phyloP scores from a whole-genome alignment of 2,888 invertebrate genomes.

The Incurvaria masculella region DNA sequence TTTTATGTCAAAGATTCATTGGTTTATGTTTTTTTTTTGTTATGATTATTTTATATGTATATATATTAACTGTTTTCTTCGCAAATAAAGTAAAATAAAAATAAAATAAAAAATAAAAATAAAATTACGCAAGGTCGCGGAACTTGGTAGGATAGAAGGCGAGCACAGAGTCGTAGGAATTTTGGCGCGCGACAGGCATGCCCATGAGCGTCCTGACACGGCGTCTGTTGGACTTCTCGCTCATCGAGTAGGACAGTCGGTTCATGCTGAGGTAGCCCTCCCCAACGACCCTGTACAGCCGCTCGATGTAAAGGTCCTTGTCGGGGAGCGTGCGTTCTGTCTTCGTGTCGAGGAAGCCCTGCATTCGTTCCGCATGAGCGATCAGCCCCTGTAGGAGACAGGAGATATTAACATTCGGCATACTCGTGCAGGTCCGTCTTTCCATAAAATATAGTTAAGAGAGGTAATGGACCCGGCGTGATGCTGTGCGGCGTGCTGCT shows the following conservation, averaged over 20 bases:
- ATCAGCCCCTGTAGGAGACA: conserved; percentile 36
- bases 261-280: conserved; percentile 42
- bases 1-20: no score
- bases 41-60: no score
- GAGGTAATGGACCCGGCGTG: no score
- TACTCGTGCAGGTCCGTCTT: no score
- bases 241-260: conserved; percentile 41
- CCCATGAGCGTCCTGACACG: conserved; percentile 49
- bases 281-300: conserved; percentile 41
- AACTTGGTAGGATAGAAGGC: conserved; percentile 46
- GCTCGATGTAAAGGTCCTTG: conserved; percentile 40
- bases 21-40: no score
- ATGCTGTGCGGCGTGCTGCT: no score
- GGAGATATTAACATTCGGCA: no score
- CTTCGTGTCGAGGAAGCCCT: conserved; percentile 39
- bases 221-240: conserved; percentile 43
- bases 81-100: no score
- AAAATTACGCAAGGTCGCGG: conserved; percentile 33
- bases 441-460: no score
- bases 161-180: conserved; percentile 48
- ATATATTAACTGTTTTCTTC: no score
- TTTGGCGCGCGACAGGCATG: conserved; percentile 36
- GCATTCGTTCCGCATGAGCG: conserved; percentile 44
- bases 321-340: conserved; percentile 41
- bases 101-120: no score